These are phyloP conservation scores for Cryptoleucopteryx plumbea DNA, from an alignment of 2,113 vertebrate genomes.

Conservation along the genomic window DNA sequence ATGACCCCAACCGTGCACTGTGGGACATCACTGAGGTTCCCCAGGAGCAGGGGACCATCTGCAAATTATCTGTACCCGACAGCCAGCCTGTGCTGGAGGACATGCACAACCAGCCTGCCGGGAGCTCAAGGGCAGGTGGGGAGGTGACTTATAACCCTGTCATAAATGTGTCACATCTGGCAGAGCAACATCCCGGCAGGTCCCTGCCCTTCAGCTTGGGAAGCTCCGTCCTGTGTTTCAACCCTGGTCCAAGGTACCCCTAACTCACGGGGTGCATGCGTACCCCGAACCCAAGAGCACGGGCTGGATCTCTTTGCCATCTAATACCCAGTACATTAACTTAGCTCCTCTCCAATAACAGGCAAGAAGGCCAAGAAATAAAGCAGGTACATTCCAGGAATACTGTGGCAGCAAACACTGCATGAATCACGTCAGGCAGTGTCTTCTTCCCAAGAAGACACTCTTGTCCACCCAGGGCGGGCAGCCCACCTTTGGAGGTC, in stretches of 20 bases:
- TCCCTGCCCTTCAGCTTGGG: not conserved
- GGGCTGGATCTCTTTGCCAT: not conserved
- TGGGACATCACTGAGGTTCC: not conserved
- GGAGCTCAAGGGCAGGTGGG: not conserved
- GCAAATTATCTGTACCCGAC: not conserved
- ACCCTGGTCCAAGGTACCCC: too few species aligned
- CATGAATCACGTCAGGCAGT: not conserved
- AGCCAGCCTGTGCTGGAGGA: not conserved
- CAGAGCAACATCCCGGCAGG: accelerated
- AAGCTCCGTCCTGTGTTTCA: not conserved
- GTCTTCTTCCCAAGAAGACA: not conserved
- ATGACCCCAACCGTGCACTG: accelerated
- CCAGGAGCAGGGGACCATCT: not conserved
- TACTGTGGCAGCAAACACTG: not conserved
- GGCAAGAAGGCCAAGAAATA: slow-evolving; percentile 23
- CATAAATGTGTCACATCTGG: not conserved
- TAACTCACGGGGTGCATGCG: not conserved
- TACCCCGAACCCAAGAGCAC: not conserved
- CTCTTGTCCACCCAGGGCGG: accelerated
- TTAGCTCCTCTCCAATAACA: not conserved
- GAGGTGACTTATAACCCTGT: not conserved
- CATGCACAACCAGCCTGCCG: accelerated
- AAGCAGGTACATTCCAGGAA: slow-evolving; percentile 27
- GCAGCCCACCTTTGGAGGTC: not conserved
- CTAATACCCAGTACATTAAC: not conserved